phyloP scores from a whole-genome alignment of 2,113 vertebrate species.

The Barnardius zonarius region DNA sequence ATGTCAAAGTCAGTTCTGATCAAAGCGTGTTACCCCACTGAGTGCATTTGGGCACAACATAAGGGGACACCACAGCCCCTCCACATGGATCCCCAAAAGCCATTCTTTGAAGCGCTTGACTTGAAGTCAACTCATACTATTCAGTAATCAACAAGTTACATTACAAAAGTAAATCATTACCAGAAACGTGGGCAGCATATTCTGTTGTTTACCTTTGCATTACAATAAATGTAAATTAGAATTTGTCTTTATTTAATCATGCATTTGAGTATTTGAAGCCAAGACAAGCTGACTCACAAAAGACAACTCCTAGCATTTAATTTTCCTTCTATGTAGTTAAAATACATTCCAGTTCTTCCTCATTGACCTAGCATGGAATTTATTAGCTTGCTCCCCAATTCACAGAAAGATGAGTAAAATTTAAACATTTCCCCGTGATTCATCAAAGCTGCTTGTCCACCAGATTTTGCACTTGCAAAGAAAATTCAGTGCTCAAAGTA shows the following conservation, averaged over 20 bases:
- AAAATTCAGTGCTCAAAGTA: neutral
- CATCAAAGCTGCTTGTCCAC: neutral
- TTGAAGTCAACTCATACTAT: neutral
- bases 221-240: neutral
- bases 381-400: neutral
- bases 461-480: neutral
- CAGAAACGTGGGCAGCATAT: neutral
- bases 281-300: neutral
- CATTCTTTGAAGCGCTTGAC: neutral
- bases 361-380: neutral
- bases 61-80: neutral
- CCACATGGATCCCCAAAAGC: neutral
- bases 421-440: neutral
- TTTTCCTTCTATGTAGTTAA: neutral
- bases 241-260: neutral
- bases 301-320: neutral
- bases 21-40: neutral
- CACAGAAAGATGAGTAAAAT: neutral
- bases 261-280: neutral
- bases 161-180: neutral
- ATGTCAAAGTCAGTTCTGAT: neutral
- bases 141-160: neutral
- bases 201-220: neutral
- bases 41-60: neutral
- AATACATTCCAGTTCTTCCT: neutral